phyloP scores from a whole-genome alignment of 2,888 invertebrate species.

The Cheiracanthium punctorium region DNA sequence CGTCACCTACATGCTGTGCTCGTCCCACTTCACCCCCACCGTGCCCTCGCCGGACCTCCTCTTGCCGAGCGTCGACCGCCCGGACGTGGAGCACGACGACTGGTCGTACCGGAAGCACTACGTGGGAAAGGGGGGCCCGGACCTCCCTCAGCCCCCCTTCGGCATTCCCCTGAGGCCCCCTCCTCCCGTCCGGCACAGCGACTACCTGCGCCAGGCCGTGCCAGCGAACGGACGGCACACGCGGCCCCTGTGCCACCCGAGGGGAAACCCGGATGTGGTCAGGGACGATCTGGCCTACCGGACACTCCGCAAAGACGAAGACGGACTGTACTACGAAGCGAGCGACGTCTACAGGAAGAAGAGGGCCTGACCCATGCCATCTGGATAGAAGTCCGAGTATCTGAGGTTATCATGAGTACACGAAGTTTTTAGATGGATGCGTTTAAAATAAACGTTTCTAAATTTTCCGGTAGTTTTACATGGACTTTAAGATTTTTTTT shows the following conservation, averaged over 20 bases:
- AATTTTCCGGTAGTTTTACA: too few relatives aligned
- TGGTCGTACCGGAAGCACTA: conserved; percentile 67
- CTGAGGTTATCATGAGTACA: neutral
- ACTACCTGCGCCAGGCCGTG: conserved; percentile 87
- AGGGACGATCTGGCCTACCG: conserved; percentile 92
- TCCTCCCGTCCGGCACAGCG: conserved; percentile 84
- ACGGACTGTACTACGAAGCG: conserved; percentile 45
- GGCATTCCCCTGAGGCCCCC: conserved; percentile 92
- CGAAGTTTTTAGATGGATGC: neutral
- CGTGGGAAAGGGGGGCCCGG: conserved; percentile 75
- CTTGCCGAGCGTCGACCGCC: conserved; percentile 43
- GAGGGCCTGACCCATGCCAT: neutral
- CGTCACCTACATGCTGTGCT: conserved; percentile 69
- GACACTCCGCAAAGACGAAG: conserved; percentile 85
- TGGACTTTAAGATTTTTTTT: too few relatives aligned
- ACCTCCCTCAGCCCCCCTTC: conserved; percentile 92
- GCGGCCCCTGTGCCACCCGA: conserved; percentile 46
- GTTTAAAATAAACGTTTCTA: too few relatives aligned
- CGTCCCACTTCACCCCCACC: conserved; percentile 69
- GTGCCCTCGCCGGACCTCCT: conserved; percentile 15
- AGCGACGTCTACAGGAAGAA: conserved; percentile 38
- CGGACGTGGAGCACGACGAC: conserved; percentile 72
- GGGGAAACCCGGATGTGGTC: conserved; percentile 78
- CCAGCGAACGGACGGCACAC: conserved; percentile 73
- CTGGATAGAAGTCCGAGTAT: neutral